Percentiles rank a stretch among this genome's conserved stretches.
Conservation (phyloP, 2,888 invertebrate species). For the Terebella lapidaria region DNA sequence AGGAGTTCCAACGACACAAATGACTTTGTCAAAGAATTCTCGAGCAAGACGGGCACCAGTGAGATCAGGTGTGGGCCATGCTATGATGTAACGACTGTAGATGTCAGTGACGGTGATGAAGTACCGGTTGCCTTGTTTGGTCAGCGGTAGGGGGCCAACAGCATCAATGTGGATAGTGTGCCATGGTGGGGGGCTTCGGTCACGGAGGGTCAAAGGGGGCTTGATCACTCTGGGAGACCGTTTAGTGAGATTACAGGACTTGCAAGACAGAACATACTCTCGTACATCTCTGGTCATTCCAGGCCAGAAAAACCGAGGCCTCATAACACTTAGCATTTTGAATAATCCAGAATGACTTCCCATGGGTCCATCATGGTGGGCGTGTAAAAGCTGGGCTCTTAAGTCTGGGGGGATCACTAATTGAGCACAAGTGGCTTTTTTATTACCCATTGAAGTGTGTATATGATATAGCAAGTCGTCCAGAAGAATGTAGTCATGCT, state of each 20-base stretch:
- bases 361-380: not conserved
- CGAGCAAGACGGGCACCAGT: too few species aligned
- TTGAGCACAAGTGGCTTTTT: not conserved
- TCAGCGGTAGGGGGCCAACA: not conserved
- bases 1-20: not conserved
- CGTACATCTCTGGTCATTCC: not conserved
- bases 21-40: not conserved
- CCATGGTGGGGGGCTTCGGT: not conserved
- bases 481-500: not conserved
- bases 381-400: not conserved
- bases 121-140: not conserved
- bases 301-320: not conserved
- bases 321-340: not conserved
- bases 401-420: not conserved
- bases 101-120: not conserved
- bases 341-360: not conserved
- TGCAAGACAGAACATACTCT: not conserved
- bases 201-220: not conserved
- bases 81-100: not conserved
- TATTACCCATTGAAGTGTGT: not conserved
- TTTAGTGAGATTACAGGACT: not conserved
- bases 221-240: not conserved
- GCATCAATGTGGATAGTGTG: not conserved
- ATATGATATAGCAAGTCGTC: not conserved
- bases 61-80: too few species aligned